Base-by-base conservation (phyloP, 2,113 vertebrate genomes). In the Capreolus pygargus region DNA sequence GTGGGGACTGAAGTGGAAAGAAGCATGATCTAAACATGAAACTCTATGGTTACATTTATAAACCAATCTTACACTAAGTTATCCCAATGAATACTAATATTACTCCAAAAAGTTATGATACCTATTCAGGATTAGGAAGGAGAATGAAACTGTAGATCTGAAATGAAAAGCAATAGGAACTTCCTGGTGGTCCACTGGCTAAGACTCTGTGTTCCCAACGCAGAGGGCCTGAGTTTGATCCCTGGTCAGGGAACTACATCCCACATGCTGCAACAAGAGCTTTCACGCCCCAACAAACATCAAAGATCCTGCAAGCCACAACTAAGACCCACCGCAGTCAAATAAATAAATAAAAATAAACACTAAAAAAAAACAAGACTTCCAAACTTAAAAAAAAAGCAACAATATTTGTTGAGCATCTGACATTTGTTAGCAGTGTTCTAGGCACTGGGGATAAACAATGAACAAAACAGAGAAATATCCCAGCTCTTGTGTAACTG, bases 361-460 rank as follows among this genome's bases (percentile, higher is more conserved):
- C 43, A 76, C 43, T 27, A 76, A 76, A 27, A 15, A 30, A 25
- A 36, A 70, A 43, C 28, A 67, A 70, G 67, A 12, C 67, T 70
- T 39, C 19, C 39, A 76, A 76, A 43, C 23, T 76, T 76, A 1
- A 74, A 43, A 50, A 85, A 58, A 87, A 76, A 79, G 33, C 45
- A 79, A 61, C 17, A 36, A 83, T 57, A 74, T 70, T 91, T 79
- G 27, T 27, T 92, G 60, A 86, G 39, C 83, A 94, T 89, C 96
- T 97, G 88, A 87, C 92, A 84, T 86, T 50, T 64, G 74, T 95
- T 96, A 94, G 57, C 21, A 47, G 52, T 30, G 13, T 81, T 97
- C 70, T 54, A 67, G 52, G 52, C 25, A 45, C 70, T 36, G 52
- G 10, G 52, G 3, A 64, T 82, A 85, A 27, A 89, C 86, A 92